These are phyloP conservation scores for Saturnia pavonia DNA, from an alignment of 2,888 invertebrate species.

Conservation along the genomic window DNA sequence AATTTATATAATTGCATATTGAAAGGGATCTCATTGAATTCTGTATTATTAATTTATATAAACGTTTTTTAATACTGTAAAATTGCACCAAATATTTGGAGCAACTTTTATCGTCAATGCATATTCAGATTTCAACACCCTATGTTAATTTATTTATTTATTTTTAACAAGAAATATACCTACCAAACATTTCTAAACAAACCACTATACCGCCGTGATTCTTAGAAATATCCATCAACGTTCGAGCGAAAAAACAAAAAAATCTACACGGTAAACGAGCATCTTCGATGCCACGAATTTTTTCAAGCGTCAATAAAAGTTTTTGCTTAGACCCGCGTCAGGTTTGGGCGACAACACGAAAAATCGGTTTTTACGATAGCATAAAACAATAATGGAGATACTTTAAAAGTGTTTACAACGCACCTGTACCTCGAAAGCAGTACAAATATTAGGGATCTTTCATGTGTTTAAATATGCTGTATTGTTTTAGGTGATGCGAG, in stretches of 20 bases:
- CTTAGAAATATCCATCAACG: conserved; percentile 2
- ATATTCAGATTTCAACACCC: neutral
- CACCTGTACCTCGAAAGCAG: conserved; percentile 22
- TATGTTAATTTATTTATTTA: neutral
- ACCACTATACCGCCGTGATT: neutral
- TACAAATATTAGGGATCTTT: conserved; percentile 66
- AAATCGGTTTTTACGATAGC: neutral
- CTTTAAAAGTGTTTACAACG: conserved; percentile 16
- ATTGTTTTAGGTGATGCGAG: conserved; percentile 80
- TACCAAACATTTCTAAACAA: conserved; percentile 11
- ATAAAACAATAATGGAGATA: conserved; percentile 8
- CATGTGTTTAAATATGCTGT: conserved; percentile 60
- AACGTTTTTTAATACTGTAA: neutral
- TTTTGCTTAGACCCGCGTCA: neutral
- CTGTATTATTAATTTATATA: neutral
- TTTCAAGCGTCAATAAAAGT: conserved; percentile 10
- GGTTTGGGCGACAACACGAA: neutral
- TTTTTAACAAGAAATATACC: neutral
- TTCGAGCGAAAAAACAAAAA: neutral
- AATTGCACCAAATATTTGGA: neutral
- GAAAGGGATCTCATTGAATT: neutral
- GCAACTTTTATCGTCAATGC: neutral
- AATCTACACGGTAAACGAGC: conserved; percentile 19
- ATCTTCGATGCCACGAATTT: conserved; percentile 15
- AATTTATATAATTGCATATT: neutral